Evolutionary conservation across 2,888 invertebrate species (phyloP).

Genomic region (Melanargia galathea): DNA sequence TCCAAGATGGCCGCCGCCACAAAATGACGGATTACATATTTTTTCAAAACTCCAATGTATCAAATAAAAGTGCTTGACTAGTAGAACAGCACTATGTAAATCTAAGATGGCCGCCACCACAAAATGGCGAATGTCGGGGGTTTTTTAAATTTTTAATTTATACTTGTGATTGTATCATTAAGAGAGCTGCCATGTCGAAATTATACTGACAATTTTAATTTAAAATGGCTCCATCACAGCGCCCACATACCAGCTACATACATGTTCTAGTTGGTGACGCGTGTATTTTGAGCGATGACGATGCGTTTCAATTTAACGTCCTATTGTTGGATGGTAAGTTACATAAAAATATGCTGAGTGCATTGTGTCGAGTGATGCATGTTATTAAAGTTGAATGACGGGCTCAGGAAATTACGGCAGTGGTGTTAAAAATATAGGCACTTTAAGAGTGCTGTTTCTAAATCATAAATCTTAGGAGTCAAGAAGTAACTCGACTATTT

Average conservation of each 20-base stretch:
- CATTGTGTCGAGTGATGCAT: constrained; percentile 31
- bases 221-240: constrained; percentile 17
- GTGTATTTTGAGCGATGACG: constrained; percentile 16
- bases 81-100: too few species aligned
- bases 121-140: too few species aligned
- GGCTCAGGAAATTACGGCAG: not conserved
- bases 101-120: too few species aligned
- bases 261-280: constrained; percentile 1
- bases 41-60: too few species aligned
- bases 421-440: not conserved
- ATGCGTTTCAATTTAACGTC: constrained; percentile 21
- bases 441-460: not conserved
- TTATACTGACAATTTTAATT: constrained; percentile 9
- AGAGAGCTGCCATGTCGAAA: too few species aligned
- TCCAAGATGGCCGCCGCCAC: too few species aligned
- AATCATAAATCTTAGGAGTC: too few species aligned
- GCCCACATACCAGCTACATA: constrained; percentile 5
- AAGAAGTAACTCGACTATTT: too few species aligned
- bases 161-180: too few species aligned
- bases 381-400: constrained; percentile 15
- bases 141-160: too few species aligned
- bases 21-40: too few species aligned
- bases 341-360: constrained; percentile 26
- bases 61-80: too few species aligned
- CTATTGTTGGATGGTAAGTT: constrained; percentile 12